Conservation (phyloP, 2,113 vertebrate species). For the Channa maculata region DNA sequence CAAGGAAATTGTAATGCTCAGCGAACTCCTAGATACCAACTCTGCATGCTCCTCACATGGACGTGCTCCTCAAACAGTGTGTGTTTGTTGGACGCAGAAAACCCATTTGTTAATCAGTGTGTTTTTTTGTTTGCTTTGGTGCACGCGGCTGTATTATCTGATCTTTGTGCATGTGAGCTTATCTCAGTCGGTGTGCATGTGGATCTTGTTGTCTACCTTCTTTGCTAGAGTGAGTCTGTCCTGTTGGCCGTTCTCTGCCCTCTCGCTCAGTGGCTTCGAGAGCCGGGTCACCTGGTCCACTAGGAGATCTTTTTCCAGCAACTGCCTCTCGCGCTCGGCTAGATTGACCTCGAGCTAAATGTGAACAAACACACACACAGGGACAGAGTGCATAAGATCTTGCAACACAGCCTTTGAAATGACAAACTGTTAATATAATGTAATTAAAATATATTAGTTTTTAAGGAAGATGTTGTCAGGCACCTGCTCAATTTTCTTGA, state of each 20-base stretch:
- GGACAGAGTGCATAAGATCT: neutral
- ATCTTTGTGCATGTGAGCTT: constrained; percentile 4
- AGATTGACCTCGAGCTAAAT: constrained; percentile 88
- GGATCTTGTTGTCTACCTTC: constrained; percentile 81
- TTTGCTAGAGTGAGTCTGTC: constrained; percentile 85
- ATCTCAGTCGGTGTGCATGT: constrained; percentile 4
- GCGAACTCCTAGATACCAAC: constrained; percentile 41
- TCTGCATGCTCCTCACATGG: constrained; percentile 53
- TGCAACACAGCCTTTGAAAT: neutral
- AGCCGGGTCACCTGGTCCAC: constrained; percentile 86
- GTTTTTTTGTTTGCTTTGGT: too few relatives aligned
- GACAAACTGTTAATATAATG: neutral
- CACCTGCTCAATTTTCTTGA: constrained; percentile 89
- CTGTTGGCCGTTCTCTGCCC: constrained; percentile 77
- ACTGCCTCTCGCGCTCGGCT: constrained; percentile 84
- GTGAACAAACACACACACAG: constrained; percentile 5
- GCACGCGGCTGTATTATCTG: neutral
- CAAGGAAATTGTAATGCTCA: constrained; percentile 34
- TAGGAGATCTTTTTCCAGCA: constrained; percentile 89
- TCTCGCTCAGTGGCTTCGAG: constrained; percentile 73
- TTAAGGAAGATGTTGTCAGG: neutral
- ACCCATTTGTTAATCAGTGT: too few relatives aligned
- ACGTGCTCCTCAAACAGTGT: constrained; percentile 25
- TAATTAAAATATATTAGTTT: too few relatives aligned
- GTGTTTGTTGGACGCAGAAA: too few relatives aligned